A percentile compares a stretch with the other conserved stretches of the same genome.
Evolutionary conservation across 2,888 invertebrate genomes (phyloP).

Genomic region (Acronicta aceris): DNA sequence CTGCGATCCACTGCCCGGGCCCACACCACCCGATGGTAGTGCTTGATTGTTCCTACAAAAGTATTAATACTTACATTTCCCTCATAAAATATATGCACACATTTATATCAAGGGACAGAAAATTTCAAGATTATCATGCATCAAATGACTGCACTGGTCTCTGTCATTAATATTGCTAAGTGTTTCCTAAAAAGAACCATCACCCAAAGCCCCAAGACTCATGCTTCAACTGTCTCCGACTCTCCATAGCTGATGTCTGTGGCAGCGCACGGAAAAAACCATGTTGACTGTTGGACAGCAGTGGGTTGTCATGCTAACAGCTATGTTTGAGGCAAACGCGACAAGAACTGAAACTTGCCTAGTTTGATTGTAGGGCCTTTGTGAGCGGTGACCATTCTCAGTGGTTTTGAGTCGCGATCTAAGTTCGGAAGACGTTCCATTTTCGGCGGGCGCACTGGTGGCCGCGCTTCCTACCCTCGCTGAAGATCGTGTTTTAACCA

Average conservation of each 20-base stretch:
- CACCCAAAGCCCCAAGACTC: slow-evolving; percentile 67
- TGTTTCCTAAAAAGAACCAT: slow-evolving; percentile 54
- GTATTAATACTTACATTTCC: slow-evolving; percentile 31
- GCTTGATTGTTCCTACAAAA: slow-evolving; percentile 82
- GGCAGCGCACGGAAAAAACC: slow-evolving; percentile 43
- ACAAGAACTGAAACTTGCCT: slow-evolving; percentile 83
- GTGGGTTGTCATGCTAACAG: slow-evolving; percentile 83
- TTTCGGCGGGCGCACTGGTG: slow-evolving; percentile 79
- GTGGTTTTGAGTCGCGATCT: slow-evolving; percentile 81
- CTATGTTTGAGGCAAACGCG: slow-evolving; percentile 93
- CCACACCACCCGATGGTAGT: slow-evolving; percentile 75
- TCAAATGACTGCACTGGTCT: slow-evolving; percentile 23
- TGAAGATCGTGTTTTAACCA: slow-evolving; percentile 89
- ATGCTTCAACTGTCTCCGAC: slow-evolving; percentile 60
- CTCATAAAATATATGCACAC: not conserved
- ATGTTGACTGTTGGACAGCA: slow-evolving; percentile 35
- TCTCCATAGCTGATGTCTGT: slow-evolving; percentile 37
- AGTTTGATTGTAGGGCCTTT: slow-evolving; percentile 77
- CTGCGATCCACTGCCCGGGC: slow-evolving; percentile 77
- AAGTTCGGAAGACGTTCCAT: slow-evolving; percentile 84
- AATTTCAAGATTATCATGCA: slow-evolving; percentile 45
- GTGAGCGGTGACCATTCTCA: slow-evolving; percentile 83
- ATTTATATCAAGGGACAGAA: slow-evolving; percentile 11
- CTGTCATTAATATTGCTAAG: slow-evolving; percentile 19
- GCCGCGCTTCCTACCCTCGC: slow-evolving; percentile 85